Percentiles rank a stretch among this genome's conserved stretches.
Conservation (phyloP, 2,888 invertebrate species). For the Therioaphis trifolii region DNA sequence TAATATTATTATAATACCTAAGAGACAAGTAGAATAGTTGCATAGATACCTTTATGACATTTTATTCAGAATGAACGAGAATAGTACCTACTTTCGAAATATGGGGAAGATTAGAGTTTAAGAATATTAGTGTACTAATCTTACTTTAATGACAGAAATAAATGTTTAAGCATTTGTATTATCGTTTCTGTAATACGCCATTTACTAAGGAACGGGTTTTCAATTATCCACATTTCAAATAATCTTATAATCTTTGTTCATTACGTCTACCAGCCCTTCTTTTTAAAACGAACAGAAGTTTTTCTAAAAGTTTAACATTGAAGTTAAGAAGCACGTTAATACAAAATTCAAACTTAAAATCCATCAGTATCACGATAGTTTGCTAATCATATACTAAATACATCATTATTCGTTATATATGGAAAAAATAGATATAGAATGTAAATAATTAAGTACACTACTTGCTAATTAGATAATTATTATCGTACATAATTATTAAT, state of each 20-base stretch:
- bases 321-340: neutral
- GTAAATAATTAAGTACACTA: too few relatives aligned
- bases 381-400: too few relatives aligned
- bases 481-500: too few relatives aligned
- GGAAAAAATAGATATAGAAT: too few relatives aligned
- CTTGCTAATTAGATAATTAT: too few relatives aligned
- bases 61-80: too few relatives aligned
- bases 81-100: too few relatives aligned
- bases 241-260: constrained; percentile 48
- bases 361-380: neutral
- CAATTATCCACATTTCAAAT: constrained; percentile 36
- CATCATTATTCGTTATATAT: too few relatives aligned
- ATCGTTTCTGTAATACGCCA: constrained; percentile 32
- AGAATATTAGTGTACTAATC: neutral
- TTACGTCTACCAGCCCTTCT: constrained; percentile 31
- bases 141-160: constrained; percentile 32
- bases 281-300: constrained; percentile 15
- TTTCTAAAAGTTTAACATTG: neutral
- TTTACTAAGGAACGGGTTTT: constrained; percentile 47
- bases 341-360: constrained; percentile 36
- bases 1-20: too few relatives aligned
- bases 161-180: constrained; percentile 45
- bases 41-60: too few relatives aligned
- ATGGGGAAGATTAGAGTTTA: too few relatives aligned
- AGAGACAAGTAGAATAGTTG: too few relatives aligned